Evolutionary conservation across 64 coral and sea anemone species (phyloP), one percentile per base, ranked within the genome.

Genomic region (Stichodactyla mertensii): DNA sequence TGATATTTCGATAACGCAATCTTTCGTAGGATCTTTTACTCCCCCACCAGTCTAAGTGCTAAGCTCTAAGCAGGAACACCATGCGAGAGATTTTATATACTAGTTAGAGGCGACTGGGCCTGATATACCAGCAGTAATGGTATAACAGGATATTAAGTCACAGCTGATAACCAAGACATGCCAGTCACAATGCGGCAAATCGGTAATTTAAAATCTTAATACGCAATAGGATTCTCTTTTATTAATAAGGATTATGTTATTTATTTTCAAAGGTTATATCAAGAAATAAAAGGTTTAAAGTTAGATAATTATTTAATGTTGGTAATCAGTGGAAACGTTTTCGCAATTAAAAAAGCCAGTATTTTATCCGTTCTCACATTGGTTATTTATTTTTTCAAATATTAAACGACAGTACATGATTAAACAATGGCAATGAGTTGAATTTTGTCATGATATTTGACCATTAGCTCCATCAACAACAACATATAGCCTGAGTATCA

Each of bases 31-130:
- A 74, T 74, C 69, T 74, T 74, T 10, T 74, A 74, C 24, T 74
- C 69, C 69, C 19, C 69, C 12, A 74, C 27, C 69, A 74, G 69
- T 74, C 24, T 74, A 74, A 74, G 69, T 74, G 69, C 24, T 74
- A 74, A 31, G 69, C 69, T 74, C 23, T 74, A 27, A 74, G 24
- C 26, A 27, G 23, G 23, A 74, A 74, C 69, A 74, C 24, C 23
- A 74, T n/a, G 7, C 69, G 69, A 23, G 24, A 26, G 69, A 74
- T 74, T 74, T 23, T 74, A 23, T 31, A 10, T 23, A 66, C 62
- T 26, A 26, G 69, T 27, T 26, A 69, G 24, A 74, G n/a, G 69
- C 23, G 0, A 10, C 13, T 74, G 69, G 56, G 56, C 56, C 36
- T 45, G 36, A 45, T 45, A 45, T 45, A 45, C 36, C 36, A 45